These are phyloP conservation scores for Ibycter americanus DNA, from an alignment of 2,797 vertebrate species.

Conservation along the genomic window DNA sequence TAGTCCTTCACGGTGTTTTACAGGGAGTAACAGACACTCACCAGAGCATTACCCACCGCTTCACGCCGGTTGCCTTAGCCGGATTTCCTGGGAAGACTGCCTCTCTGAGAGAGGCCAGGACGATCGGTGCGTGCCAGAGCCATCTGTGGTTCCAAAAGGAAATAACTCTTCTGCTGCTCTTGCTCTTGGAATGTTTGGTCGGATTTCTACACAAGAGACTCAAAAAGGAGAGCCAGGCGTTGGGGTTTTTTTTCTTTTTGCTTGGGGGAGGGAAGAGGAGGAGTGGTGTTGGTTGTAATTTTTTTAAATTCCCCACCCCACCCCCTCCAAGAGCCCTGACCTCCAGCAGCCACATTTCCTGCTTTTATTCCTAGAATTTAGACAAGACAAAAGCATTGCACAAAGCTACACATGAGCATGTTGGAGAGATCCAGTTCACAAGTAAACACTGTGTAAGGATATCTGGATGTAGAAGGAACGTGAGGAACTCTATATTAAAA, in stretches of 20 bases:
- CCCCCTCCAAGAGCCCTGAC: background rate
- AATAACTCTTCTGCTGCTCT: background rate
- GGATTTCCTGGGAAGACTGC: background rate
- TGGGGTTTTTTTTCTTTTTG: too few relatives aligned
- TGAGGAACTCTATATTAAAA: background rate
- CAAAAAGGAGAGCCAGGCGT: background rate
- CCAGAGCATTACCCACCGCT: background rate
- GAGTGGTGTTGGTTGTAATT: background rate
- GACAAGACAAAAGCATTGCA: background rate
- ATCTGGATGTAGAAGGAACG: background rate
- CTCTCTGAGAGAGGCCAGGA: background rate
- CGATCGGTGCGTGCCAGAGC: background rate
- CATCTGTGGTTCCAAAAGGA: background rate
- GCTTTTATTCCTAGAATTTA: background rate
- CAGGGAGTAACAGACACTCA: background rate
- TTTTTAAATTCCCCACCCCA: too few relatives aligned
- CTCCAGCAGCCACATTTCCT: background rate
- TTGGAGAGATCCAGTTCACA: background rate
- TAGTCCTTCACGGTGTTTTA: background rate
- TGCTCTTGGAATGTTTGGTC: background rate
- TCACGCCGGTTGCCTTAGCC: background rate
- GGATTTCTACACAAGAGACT: background rate
- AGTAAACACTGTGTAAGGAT: background rate
- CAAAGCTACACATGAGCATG: background rate
- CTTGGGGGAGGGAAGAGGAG: background rate